Evolutionary conservation across 2,113 vertebrate genomes (phyloP).

Genomic region (Jacana jacana): DNA sequence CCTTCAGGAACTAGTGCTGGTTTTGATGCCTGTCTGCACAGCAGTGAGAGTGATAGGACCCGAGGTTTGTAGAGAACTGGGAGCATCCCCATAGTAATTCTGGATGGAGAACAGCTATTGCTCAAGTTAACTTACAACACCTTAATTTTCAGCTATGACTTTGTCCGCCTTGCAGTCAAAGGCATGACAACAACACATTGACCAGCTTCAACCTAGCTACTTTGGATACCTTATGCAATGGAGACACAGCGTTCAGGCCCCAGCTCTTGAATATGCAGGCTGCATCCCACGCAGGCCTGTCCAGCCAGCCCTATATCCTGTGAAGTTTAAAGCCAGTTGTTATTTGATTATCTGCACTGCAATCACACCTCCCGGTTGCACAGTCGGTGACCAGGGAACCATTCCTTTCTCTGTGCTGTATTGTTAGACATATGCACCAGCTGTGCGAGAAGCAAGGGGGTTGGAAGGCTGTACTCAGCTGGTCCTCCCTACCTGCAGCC

Average conservation of each 20-base stretch:
- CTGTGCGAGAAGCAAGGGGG: neutral
- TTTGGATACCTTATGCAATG: neutral
- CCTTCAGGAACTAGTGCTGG: neutral
- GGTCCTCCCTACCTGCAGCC: neutral
- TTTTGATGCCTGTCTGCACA: neutral
- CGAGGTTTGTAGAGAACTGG: neutral
- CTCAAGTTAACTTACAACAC: neutral
- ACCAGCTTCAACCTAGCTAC: neutral
- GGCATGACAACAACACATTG: neutral
- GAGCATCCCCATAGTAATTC: neutral
- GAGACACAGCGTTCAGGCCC: neutral
- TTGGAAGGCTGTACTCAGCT: neutral
- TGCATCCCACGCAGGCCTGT: neutral
- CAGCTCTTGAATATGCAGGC: neutral
- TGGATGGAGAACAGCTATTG: neutral
- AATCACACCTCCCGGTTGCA: neutral
- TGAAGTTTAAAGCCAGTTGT: conserved; percentile 15
- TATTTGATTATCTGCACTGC: neutral
- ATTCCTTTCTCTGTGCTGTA: neutral
- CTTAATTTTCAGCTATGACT: neutral
- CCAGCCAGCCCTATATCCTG: neutral
- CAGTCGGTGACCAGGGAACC: neutral
- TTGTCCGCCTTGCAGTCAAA: neutral
- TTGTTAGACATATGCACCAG: accelerated
- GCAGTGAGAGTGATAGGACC: neutral